Evolutionary conservation across 2,113 vertebrate genomes (phyloP).

Genomic region (Notiomystis cincta): DNA sequence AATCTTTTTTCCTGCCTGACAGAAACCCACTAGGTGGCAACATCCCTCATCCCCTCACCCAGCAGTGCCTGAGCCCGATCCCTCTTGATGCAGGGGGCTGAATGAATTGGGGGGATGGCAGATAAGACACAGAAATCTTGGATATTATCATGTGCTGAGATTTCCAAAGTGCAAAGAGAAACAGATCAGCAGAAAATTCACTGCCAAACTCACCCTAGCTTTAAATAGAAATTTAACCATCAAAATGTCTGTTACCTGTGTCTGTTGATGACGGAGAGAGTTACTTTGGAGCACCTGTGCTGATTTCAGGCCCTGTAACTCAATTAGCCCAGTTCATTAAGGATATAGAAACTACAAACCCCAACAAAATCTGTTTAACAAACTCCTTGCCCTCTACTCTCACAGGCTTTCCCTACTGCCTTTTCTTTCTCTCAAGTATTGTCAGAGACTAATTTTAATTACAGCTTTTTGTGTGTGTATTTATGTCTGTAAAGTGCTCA

Average conservation of each 20-base stretch:
- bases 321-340: neutral
- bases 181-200: neutral
- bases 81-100: fast-evolving
- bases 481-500: neutral
- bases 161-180: neutral
- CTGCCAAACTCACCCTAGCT: neutral
- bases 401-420: neutral
- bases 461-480: neutral
- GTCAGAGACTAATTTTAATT: neutral
- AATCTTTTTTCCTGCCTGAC: neutral
- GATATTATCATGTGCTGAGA: neutral
- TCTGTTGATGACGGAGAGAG: neutral
- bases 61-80: fast-evolving
- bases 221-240: neutral
- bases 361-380: neutral
- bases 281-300: neutral
- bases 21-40: constrained; percentile 45
- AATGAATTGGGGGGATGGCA: neutral
- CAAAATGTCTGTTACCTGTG: neutral
- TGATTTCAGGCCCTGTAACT: neutral
- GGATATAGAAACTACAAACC: neutral
- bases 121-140: neutral
- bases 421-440: neutral
- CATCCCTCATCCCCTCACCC: neutral
- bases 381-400: neutral